Percentiles rank a stretch among this genome's conserved stretches.
Conservation (phyloP, 64 coral and sea anemone species). For the Orbicella faveolata region DNA sequence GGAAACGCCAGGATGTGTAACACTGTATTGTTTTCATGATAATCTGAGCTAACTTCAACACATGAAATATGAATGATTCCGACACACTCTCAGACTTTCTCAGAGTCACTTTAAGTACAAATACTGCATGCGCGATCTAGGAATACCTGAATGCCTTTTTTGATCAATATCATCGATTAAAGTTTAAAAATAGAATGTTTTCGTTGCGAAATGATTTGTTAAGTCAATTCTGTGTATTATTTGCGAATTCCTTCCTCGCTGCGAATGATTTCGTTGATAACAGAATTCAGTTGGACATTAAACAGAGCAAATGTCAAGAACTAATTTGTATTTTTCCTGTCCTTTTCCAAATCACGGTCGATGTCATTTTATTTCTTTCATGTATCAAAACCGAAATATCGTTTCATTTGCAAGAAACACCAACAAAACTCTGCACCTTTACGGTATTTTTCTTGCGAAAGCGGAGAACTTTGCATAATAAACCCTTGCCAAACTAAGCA, state of each 20-base stretch:
- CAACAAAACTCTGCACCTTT: not conserved
- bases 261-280: slow-evolving; percentile 66
- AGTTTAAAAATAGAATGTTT: slow-evolving; percentile 73
- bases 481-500: not conserved
- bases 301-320: slow-evolving; percentile 32
- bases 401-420: not conserved
- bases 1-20: slow-evolving; percentile 45
- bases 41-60: not conserved
- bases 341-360: not conserved
- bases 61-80: slow-evolving; percentile 22
- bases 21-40: slow-evolving; percentile 30
- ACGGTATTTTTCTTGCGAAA: not conserved
- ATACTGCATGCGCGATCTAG: not conserved
- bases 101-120: not conserved
- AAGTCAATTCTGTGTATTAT: slow-evolving; percentile 76
- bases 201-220: slow-evolving; percentile 66
- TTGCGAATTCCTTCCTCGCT: slow-evolving; percentile 78
- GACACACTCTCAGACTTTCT: not conserved
- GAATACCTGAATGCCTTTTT: slow-evolving; percentile 32
- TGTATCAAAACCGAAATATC: not conserved
- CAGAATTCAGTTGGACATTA: slow-evolving; percentile 24
- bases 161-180: slow-evolving; percentile 81
- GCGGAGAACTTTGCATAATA: not conserved
- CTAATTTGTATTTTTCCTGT: not conserved
- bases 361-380: not conserved